Evolutionary conservation across 2,797 vertebrate genomes (phyloP).

Genomic region (Chrysolophus pictus): DNA sequence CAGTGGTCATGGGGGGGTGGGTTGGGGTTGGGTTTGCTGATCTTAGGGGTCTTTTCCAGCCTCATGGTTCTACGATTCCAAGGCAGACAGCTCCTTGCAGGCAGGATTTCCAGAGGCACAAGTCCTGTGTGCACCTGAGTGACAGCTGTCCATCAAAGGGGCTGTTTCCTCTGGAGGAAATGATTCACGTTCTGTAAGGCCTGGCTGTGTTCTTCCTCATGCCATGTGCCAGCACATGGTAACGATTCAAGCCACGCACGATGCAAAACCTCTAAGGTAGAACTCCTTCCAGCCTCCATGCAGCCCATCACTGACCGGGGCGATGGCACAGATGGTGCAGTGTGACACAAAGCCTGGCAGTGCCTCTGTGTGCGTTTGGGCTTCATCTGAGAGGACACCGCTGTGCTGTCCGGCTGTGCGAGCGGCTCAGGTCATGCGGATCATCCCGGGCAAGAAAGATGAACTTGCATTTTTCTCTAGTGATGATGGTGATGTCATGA

Average conservation of each 20-base stretch:
- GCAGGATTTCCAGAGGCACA: not conserved
- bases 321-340: not conserved
- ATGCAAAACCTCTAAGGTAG: not conserved
- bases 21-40: too few relatives aligned
- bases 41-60: too few relatives aligned
- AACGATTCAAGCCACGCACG: not conserved
- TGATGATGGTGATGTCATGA: slow-evolving; percentile 68
- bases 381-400: not conserved
- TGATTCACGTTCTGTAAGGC: not conserved
- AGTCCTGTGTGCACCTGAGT: not conserved
- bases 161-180: not conserved
- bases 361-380: fast-evolving
- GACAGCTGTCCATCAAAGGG: not conserved
- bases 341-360: not conserved
- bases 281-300: fast-evolving
- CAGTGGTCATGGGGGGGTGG: too few relatives aligned
- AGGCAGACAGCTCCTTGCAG: not conserved
- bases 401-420: not conserved
- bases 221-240: not conserved
- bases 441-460: slow-evolving; percentile 25
- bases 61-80: not conserved
- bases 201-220: not conserved
- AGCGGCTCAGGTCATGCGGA: not conserved
- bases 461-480: slow-evolving; percentile 71
- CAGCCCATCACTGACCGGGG: fast-evolving